phyloP scores from a whole-genome alignment of 2,113 vertebrate genomes.

The Sapajus apella region DNA sequence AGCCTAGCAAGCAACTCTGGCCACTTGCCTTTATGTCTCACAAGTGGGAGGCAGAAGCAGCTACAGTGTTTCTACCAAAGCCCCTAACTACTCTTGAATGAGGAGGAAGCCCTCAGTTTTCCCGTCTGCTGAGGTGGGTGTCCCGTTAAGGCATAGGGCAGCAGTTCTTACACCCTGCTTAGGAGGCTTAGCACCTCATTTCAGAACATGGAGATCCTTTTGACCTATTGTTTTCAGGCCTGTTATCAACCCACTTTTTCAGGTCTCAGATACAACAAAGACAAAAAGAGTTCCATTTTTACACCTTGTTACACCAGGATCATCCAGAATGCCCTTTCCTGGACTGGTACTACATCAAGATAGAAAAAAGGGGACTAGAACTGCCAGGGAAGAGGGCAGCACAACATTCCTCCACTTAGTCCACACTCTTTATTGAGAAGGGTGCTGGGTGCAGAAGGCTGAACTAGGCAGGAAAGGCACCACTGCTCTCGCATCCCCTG shows the following conservation, averaged over 20 bases:
- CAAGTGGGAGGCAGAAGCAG: background rate
- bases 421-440: background rate
- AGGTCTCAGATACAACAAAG: background rate
- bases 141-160: background rate
- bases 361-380: background rate
- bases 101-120: background rate
- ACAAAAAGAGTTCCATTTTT: background rate
- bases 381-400: background rate
- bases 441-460: background rate
- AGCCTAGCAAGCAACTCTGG: background rate
- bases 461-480: background rate
- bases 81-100: background rate
- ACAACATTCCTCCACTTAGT: background rate
- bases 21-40: background rate
- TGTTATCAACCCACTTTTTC: background rate
- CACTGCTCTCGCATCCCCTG: background rate
- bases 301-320: background rate
- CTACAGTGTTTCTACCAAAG: background rate
- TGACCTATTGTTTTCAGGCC: background rate
- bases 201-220: background rate
- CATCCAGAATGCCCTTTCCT: background rate
- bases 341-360: background rate
- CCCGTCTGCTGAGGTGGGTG: background rate
- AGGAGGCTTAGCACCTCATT: background rate
- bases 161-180: background rate